Conservation (phyloP, 2,797 vertebrate species). For the Anableps anableps region DNA sequence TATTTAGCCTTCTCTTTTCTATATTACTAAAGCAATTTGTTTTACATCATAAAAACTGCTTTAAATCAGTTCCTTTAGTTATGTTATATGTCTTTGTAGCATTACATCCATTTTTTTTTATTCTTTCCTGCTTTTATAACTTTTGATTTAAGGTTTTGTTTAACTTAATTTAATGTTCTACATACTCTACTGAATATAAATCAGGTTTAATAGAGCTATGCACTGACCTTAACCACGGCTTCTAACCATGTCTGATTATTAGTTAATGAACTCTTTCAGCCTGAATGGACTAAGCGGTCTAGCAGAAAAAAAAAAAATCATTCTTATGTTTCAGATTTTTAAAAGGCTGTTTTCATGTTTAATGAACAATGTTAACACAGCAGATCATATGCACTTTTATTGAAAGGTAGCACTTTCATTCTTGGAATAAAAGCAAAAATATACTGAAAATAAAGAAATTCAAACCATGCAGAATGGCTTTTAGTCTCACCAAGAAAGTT, state of each 20-base stretch:
- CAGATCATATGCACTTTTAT: slow-evolving; percentile 49
- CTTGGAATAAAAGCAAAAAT: slow-evolving; percentile 34
- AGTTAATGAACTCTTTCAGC: slow-evolving; percentile 79
- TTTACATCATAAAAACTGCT: neutral
- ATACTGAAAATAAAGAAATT: slow-evolving; percentile 31
- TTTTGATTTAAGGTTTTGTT: slow-evolving; percentile 56
- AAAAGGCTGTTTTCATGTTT: slow-evolving; percentile 69
- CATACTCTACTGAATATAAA: slow-evolving; percentile 77
- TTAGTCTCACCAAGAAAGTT: slow-evolving; percentile 28
- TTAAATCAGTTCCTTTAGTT: neutral
- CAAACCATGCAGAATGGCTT: slow-evolving; percentile 31
- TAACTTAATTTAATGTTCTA: slow-evolving; percentile 69
- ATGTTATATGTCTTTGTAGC: neutral
- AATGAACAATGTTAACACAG: slow-evolving; percentile 64
- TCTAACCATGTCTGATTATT: slow-evolving; percentile 69
- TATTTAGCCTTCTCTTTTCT: neutral
- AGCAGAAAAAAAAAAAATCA: slow-evolving; percentile 67
- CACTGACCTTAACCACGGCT: slow-evolving; percentile 72
- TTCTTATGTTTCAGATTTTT: slow-evolving; percentile 69
- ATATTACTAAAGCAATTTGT: neutral
- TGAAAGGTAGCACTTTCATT: slow-evolving; percentile 42
- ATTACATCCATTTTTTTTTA: slow-evolving; percentile 21
- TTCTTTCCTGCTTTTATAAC: slow-evolving; percentile 46
- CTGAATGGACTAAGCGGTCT: slow-evolving; percentile 73
- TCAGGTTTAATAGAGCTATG: slow-evolving; percentile 68